Evolutionary conservation across 2,797 vertebrate species (phyloP).

Genomic region (Okamejei kenojei): DNA sequence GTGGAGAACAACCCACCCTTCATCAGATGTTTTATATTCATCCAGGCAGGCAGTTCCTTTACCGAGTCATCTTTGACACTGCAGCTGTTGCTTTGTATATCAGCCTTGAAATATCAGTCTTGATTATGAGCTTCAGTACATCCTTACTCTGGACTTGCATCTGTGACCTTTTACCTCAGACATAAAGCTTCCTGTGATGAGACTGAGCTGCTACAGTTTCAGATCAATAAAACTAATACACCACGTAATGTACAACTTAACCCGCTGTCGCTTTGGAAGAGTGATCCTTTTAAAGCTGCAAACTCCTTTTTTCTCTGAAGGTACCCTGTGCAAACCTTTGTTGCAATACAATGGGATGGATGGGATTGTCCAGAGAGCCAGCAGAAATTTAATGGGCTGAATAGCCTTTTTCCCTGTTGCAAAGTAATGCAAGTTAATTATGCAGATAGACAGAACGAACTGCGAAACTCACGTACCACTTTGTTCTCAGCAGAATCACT

Average conservation of each 20-base stretch:
- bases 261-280: not conserved
- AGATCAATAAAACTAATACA: not conserved
- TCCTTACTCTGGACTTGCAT: not conserved
- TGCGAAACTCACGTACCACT: too few species aligned
- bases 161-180: not conserved
- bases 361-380: too few species aligned
- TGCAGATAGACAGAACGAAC: too few species aligned
- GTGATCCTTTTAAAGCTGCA: not conserved
- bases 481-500: too few species aligned
- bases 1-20: not conserved
- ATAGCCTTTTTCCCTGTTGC: too few species aligned
- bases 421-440: too few species aligned
- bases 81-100: not conserved
- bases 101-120: not conserved
- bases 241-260: not conserved
- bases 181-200: not conserved
- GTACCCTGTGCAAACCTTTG: not conserved
- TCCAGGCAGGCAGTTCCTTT: not conserved
- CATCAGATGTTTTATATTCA: not conserved
- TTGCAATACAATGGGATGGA: too few species aligned
- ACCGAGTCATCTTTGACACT: not conserved
- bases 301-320: not conserved
- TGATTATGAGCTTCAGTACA: not conserved
- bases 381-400: too few species aligned
- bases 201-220: not conserved